A percentile compares a stretch with the other conserved stretches of the same genome.
These are phyloP conservation scores for Drosophila atroscutellata DNA, from an alignment of 2,888 invertebrate species.

Conservation along the genomic window DNA sequence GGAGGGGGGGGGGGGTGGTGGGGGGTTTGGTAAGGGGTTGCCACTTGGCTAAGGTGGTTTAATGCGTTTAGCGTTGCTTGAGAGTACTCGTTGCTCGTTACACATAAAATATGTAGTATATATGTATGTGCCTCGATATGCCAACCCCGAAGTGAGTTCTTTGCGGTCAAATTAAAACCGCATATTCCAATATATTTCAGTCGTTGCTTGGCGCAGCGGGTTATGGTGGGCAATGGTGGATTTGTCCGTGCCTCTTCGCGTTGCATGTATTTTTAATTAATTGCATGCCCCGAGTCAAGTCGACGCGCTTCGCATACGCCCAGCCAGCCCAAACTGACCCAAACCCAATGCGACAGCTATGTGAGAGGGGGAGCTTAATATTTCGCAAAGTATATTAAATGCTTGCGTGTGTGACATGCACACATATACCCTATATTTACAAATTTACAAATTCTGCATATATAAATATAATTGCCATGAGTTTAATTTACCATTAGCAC, in stretches of 20 bases:
- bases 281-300: constrained; percentile 65
- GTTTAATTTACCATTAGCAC: constrained; percentile 7
- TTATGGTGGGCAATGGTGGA: not conserved
- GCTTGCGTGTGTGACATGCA: not conserved
- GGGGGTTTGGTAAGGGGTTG: not conserved
- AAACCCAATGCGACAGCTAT: not conserved
- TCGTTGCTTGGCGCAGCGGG: not conserved
- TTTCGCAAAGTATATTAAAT: constrained; percentile 7
- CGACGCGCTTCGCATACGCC: constrained; percentile 35
- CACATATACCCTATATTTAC: not conserved
- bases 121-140: constrained; percentile 40
- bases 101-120: constrained; percentile 2
- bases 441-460: not conserved
- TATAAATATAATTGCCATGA: constrained; percentile 16
- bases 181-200: constrained; percentile 34
- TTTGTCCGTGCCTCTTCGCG: constrained; percentile 61
- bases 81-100: constrained; percentile 21
- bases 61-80: constrained; percentile 68
- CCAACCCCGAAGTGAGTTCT: constrained; percentile 28
- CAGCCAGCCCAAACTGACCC: constrained; percentile 30
- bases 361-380: not conserved
- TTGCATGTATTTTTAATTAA: constrained; percentile 81
- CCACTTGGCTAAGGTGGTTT: constrained; percentile 35
- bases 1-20: too few species aligned
- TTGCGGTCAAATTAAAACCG: constrained; percentile 69